Base-by-base conservation (phyloP, 2,797 vertebrate species). In the Acridotheres tristis region DNA sequence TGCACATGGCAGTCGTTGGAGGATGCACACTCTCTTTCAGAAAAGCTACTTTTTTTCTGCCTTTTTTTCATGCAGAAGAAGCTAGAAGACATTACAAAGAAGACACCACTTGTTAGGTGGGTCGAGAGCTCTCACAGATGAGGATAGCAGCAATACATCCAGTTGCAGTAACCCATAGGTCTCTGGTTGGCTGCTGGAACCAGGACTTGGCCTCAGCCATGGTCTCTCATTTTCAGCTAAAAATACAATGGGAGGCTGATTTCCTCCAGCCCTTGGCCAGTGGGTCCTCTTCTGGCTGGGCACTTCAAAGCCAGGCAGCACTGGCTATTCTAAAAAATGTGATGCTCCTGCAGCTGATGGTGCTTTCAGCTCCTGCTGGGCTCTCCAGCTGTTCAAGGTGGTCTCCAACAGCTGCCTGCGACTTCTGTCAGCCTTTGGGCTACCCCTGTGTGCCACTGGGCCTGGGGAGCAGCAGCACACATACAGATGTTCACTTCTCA, bases 341-440 rank as follows among this genome's bases (percentile, higher is more conserved):
- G 15, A 3, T 50, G 13, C 16, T 66, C 43, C 23, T 54, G 40
- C 16, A 50, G 57, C 32, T 69, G 68, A 5, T 40, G 38, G 13
- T 3, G 13, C 10, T 73, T 81, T 62, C 43, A 78, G 71, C n/a
- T 87, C 23, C 0, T n/a, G 43, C 40, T 57, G 92, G 34, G 62
- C 66, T 82, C 58, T 62, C 66, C 43, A 62, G 62, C 61, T 71
- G 38, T 30, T 32, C 2, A 4, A 5, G 25, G 29, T 69, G 57
- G 38, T 75, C 23, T 78, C 72, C 0, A 2, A 16, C 0, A 0
- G 58, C n/a, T 2, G 4, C 57, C 61, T 5, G 4, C 1, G 23
- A 14, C 32, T 57, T 10, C 53, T 4, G 10, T 45, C 34, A 36
- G 47, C 65, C 61, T n/a, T 53, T 54, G 50, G 50, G 63, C 58